Evolutionary conservation across 2,888 invertebrate genomes (phyloP).

Genomic region (Spilosoma lubricipeda): DNA sequence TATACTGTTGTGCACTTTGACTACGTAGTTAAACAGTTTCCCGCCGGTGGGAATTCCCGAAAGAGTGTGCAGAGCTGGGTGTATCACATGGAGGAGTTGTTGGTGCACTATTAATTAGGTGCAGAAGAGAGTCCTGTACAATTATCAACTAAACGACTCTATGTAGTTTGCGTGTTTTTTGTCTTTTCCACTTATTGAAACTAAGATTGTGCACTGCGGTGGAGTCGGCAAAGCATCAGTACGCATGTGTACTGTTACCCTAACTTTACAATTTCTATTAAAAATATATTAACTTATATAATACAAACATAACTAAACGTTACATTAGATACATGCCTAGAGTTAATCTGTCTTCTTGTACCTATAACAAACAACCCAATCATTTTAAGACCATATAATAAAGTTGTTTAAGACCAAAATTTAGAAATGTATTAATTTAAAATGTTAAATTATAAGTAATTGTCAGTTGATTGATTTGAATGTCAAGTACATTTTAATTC

Average conservation of each 20-base stretch:
- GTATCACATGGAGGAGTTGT: neutral
- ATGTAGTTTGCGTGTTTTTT: neutral
- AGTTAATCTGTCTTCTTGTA: too few species aligned
- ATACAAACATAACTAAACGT: too few species aligned
- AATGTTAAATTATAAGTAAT: too few species aligned
- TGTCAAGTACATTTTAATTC: too few species aligned
- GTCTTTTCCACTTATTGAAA: neutral
- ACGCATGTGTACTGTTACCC: neutral
- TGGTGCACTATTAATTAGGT: conserved; percentile 9
- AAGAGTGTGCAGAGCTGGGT: conserved; percentile 4
- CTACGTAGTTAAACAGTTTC: conserved; percentile 10
- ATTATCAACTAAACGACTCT: neutral
- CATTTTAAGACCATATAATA: too few species aligned
- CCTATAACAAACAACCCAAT: too few species aligned
- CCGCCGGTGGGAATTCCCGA: conserved; percentile 16
- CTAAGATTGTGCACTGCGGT: neutral
- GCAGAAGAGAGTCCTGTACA: neutral
- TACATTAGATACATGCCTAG: too few species aligned
- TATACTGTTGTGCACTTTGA: conserved; percentile 19
- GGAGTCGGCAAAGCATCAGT: neutral
- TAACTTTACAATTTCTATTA: too few species aligned
- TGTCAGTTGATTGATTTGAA: too few species aligned
- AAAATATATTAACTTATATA: too few species aligned
- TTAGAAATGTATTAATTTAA: too few species aligned
- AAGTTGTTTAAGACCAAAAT: too few species aligned